A percentile compares a stretch with the other conserved stretches of the same genome.
phyloP scores from a whole-genome alignment of 2,888 invertebrate genomes.

The Diarsia mendica region DNA sequence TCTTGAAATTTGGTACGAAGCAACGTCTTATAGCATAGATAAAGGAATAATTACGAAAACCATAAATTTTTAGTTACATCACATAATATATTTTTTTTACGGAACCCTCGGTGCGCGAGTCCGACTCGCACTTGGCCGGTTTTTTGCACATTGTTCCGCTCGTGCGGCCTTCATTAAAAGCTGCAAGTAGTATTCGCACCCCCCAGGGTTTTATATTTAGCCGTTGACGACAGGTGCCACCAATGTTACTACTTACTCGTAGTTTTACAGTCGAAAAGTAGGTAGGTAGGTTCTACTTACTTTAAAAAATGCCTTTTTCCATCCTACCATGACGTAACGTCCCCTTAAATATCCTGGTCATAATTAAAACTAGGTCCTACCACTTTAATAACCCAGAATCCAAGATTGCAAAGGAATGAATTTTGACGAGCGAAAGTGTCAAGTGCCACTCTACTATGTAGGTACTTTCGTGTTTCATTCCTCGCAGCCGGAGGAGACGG shows the following conservation, averaged over 20 bases:
- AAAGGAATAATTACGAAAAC: too few relatives aligned
- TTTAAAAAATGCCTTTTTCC: not conserved
- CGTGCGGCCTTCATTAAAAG: constrained; percentile 18
- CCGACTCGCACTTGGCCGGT: too few relatives aligned
- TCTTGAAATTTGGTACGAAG: too few relatives aligned
- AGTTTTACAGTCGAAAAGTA: not conserved
- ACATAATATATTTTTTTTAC: too few relatives aligned
- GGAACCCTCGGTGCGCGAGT: too few relatives aligned
- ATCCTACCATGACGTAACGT: not conserved
- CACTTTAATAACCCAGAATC: not conserved
- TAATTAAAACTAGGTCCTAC: not conserved
- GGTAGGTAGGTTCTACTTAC: not conserved
- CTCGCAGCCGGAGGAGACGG: constrained; percentile 22
- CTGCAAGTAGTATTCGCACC: constrained; percentile 21
- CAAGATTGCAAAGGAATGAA: constrained; percentile 13
- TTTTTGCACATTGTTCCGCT: constrained; percentile 35
- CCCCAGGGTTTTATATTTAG: not conserved
- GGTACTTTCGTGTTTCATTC: constrained; percentile 4
- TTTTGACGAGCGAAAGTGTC: not conserved
- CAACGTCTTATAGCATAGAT: too few relatives aligned
- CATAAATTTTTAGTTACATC: too few relatives aligned
- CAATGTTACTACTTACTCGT: not conserved
- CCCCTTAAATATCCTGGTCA: not conserved
- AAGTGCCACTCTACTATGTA: not conserved
- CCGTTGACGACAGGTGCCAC: not conserved